These are phyloP conservation scores for Myotis daubentonii DNA, from an alignment of 2,797 vertebrate genomes.

Conservation along the genomic window DNA sequence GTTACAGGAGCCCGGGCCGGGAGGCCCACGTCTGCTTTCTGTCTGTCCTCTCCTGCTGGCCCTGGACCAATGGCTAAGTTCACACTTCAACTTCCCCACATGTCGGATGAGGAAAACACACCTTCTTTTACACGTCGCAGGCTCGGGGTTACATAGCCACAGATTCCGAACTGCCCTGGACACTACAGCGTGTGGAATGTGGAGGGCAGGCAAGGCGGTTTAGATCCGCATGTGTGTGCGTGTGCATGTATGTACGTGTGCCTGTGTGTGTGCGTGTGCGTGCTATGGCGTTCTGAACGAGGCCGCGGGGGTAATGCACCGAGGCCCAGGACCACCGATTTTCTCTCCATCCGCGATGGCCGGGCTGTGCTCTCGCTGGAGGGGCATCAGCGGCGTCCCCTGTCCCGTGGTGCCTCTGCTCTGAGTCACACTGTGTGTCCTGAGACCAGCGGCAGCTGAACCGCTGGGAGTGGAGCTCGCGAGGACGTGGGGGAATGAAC, in stretches of 20 bases:
- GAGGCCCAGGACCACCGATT: conserved; percentile 67
- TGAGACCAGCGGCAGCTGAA: conserved; percentile 69
- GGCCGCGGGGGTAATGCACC: conserved; percentile 41
- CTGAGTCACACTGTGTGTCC: conserved; percentile 73
- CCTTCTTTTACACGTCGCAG: conserved; percentile 5
- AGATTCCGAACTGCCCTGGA: conserved; percentile 37
- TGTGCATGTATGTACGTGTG: background rate
- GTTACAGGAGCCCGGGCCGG: background rate
- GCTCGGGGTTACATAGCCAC: conserved; percentile 32
- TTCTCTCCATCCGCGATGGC: conserved; percentile 60
- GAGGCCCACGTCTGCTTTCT: background rate
- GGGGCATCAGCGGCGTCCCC: conserved; percentile 10
- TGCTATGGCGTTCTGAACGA: conserved; percentile 17
- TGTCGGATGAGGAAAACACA: conserved; percentile 42
- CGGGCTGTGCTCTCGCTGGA: conserved; percentile 27
- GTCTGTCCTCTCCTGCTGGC: conserved; percentile 28
- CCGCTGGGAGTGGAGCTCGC: conserved; percentile 63
- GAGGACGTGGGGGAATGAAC: conserved; percentile 74
- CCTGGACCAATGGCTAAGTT: conserved; percentile 24
- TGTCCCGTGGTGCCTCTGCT: background rate
- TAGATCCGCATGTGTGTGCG: background rate
- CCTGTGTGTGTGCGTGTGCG: background rate
- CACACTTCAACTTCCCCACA: background rate
- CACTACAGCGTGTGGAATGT: background rate
- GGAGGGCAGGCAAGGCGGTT: background rate